Conservation (phyloP, 2,113 vertebrate species). For the Oenanthe oenanthe region DNA sequence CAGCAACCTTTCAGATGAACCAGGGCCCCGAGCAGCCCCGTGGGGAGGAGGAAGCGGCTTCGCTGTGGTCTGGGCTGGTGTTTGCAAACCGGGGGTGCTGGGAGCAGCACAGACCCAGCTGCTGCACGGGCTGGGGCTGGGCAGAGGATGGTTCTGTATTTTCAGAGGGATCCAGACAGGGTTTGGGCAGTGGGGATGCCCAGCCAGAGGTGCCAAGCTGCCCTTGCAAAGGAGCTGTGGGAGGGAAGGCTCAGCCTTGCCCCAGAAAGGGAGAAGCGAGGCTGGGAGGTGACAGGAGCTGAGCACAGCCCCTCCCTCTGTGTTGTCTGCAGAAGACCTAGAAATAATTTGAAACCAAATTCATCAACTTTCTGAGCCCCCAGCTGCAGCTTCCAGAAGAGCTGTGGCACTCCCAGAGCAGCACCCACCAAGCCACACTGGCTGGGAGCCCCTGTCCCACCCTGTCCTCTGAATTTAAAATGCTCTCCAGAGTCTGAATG, state of each 20-base stretch:
- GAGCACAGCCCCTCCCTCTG: not conserved
- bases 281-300: not conserved
- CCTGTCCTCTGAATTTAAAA: not conserved
- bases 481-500: not conserved
- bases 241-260: not conserved
- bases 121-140: not conserved
- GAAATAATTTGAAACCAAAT: not conserved
- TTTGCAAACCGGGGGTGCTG: not conserved
- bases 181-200: accelerated
- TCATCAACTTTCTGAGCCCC: not conserved
- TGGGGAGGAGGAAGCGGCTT: not conserved
- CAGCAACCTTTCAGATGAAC: not conserved
- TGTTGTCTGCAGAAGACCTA: not conserved
- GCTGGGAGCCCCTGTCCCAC: not conserved
- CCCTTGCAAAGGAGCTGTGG: not conserved
- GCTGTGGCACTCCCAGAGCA: not conserved
- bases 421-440: accelerated
- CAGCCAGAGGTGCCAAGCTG: not conserved
- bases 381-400: not conserved
- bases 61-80: accelerated
- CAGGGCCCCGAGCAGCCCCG: accelerated
- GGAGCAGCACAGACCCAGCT: not conserved
- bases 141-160: accelerated
- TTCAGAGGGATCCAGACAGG: not conserved
- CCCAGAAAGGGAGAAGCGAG: not conserved